phyloP scores from a whole-genome alignment of 2,113 vertebrate genomes.

The Paramormyrops kingsleyae region DNA sequence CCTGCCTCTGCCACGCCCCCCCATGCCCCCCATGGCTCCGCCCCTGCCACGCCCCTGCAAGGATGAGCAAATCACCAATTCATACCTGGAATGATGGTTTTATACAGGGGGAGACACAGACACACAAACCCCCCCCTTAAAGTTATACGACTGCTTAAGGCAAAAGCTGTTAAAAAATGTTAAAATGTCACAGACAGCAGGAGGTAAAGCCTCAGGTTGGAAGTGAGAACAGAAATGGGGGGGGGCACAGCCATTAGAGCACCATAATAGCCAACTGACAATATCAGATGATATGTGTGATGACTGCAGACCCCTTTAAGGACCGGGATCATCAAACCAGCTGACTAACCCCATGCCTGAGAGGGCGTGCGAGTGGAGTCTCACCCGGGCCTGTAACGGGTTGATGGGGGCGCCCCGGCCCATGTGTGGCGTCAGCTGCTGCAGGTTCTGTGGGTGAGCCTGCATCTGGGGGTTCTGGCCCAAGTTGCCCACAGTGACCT shows the following conservation, averaged over 20 bases:
- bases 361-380: constrained; percentile 20
- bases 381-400: constrained; percentile 64
- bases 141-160: neutral
- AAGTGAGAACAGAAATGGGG: neutral
- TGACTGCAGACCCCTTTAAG: neutral
- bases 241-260: neutral
- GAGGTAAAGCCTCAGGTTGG: neutral
- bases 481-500: constrained; percentile 77
- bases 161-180: neutral
- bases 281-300: neutral
- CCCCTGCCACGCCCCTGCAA: constrained; percentile 73
- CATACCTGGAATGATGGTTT: neutral
- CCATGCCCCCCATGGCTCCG: constrained; percentile 58
- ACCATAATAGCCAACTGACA: neutral
- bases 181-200: neutral
- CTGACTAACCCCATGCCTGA: neutral
- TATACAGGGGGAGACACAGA: neutral
- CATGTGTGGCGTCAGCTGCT: constrained; percentile 56
- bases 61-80: neutral
- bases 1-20: constrained; percentile 72
- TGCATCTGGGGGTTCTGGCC: constrained; percentile 49
- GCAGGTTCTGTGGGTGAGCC: constrained; percentile 53
- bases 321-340: neutral
- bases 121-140: neutral
- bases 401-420: constrained; percentile 67